A percentile compares a stretch with the other conserved stretches of the same genome.
Evolutionary conservation across 35 echinoderm and acorn worm species (phyloP).

Genomic region (Eucidaris tribuloides): DNA sequence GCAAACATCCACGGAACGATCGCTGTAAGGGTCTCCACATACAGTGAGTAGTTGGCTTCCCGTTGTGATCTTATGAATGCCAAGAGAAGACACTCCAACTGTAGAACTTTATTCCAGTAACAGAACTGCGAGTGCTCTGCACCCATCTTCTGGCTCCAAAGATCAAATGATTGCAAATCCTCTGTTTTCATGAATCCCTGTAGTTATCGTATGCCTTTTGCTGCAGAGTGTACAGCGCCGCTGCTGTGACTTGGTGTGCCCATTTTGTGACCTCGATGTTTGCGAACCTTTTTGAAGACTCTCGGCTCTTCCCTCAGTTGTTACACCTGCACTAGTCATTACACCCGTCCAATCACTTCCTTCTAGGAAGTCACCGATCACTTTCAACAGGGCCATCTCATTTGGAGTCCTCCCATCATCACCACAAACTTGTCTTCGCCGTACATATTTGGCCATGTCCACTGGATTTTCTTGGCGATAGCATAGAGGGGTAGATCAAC

Average conservation of each 20-base stretch:
- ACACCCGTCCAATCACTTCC: conserved; percentile 36
- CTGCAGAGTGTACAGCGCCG: too few relatives aligned
- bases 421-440: conserved; percentile 58
- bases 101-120: too few relatives aligned
- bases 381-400: conserved; percentile 44
- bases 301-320: conserved; percentile 42
- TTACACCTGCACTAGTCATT: conserved; percentile 14
- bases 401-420: conserved; percentile 51
- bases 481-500: conserved; percentile 56
- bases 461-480: conserved; percentile 33
- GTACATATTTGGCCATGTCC: conserved; percentile 8
- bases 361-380: conserved; percentile 40
- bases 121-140: too few relatives aligned
- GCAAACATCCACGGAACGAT: conserved; percentile 43
- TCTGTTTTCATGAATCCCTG: too few relatives aligned
- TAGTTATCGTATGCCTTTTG: too few relatives aligned
- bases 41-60: conserved; percentile 16
- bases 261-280: too few relatives aligned
- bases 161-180: too few relatives aligned
- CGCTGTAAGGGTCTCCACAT: conserved; percentile 30
- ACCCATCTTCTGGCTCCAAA: too few relatives aligned
- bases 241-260: too few relatives aligned
- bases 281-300: too few relatives aligned
- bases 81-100: too few relatives aligned
- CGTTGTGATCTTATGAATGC: too few relatives aligned